Base-by-base conservation (phyloP, 2,113 vertebrate species). In the Chloropsis hardwickii region DNA sequence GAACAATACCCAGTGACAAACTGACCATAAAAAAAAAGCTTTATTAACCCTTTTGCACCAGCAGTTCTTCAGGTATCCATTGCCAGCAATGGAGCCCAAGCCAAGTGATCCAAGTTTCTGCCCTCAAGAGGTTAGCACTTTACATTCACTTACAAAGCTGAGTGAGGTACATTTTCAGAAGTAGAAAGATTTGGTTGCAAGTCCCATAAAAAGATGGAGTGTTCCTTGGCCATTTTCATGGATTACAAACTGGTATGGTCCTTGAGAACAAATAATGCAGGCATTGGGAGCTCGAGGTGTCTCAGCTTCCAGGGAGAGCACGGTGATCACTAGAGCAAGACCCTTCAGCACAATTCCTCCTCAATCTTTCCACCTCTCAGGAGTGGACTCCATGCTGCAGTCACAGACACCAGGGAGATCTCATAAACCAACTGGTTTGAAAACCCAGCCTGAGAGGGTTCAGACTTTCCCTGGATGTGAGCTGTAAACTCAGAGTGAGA, bases 21-120 rank as follows among this genome's bases (percentile, higher is more conserved):
- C 3, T 65, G 64, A 94, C 90, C 70, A 80, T 90, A 90, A 84
- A 95, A 95, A 95, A 93, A 96, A 96, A 94, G 83, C 89, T 98
- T 98, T 98, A 98, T 98, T 98, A 95, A 93, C 90, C 86, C 70
- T 90, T 97, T 92, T 97, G 92, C 82, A 97, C 94, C 94, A 94
- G 65, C 78, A 96, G 86, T 80, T 92, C 76, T 70, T 91, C 77
- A 81, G 79, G 66, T 87, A 88, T 90, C 97, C 92, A 84, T 76
- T 77, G 86, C 96, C 97, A 96, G 94, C 95, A 96, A 94, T 77
- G 87, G 96, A 92, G 76, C 96, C 91, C 73, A 76, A 94, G 82
- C 88, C 92, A 91, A 96, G 86, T 91, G 94, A 95, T 92, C 83
- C 65, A n/a, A 90, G 78, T 92, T 80, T 95, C 76, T 0, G 28